Evolutionary conservation across 2,113 vertebrate genomes (phyloP).

Genomic region (Antechinus stuartii): DNA sequence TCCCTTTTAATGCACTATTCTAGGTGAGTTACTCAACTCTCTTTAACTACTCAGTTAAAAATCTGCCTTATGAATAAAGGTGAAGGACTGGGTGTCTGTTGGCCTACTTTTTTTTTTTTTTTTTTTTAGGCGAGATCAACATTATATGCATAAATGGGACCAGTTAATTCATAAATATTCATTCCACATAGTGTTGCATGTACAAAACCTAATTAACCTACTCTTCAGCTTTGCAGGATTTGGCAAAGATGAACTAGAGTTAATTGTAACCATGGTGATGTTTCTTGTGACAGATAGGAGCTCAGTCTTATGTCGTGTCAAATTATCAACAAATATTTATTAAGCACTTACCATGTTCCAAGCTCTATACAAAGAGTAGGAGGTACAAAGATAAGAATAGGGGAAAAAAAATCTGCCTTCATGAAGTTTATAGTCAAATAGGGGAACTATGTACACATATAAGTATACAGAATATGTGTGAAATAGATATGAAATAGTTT

Average conservation of each 20-base stretch:
- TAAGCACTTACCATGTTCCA: not conserved
- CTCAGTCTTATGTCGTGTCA: not conserved
- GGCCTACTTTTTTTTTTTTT: not conserved
- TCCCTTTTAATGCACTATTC: not conserved
- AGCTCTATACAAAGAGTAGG: not conserved
- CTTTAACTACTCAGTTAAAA: not conserved
- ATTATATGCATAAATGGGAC: not conserved
- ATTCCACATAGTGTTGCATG: not conserved
- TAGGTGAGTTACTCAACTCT: not conserved
- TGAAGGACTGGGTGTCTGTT: not conserved
- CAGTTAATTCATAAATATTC: not conserved
- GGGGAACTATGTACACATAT: not conserved
- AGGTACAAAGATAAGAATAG: not conserved
- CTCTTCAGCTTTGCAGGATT: not conserved
- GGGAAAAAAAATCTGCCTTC: not conserved
- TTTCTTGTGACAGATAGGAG: not conserved
- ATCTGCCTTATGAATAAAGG: not conserved
- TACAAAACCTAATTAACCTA: not conserved
- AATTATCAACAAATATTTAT: not conserved
- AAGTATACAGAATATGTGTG: not conserved
- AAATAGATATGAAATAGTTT: not conserved
- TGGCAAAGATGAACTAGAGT: not conserved
- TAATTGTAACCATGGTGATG: not conserved
- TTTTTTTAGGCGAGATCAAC: not conserved
- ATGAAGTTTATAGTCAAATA: not conserved